Base-by-base conservation (phyloP, 2,888 invertebrate genomes). In the Minunthozetes semirufus region DNA sequence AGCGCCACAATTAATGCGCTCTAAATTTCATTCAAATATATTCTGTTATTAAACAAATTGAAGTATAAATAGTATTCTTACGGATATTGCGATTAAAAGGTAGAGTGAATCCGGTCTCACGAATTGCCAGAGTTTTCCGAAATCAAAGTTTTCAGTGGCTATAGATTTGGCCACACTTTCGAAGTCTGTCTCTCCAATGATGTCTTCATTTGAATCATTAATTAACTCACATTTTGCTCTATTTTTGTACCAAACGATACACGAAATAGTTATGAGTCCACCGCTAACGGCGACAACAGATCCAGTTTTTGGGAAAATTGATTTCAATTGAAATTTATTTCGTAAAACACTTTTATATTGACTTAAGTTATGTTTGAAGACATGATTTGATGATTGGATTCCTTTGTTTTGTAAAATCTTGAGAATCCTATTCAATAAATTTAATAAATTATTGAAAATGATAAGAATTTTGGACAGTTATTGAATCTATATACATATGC, bases 1-100 rank as follows among this genome's bases (percentile, higher is more conserved):
- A 91, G 85, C 17, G 95, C 94, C 33, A 94, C 94, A 73, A 89
- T 87, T 75, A 95, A 83, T 4, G 95, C 94, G 76, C 93, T 92
- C 94, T 94, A 84, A 75, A 87, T 87, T 79, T 78, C n/a, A 72
- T 53, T 66, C 17, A 27, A 22, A 33, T 33, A 33, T 33, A 33
- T 33, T 33, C 33, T 50, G 56, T 33, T 33, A 50, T 71, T 46
- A 46, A 15, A 46, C 46, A 46, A 46, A 8, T 11, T 11, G 9
- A 46, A 46, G 9, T 11, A 46, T 11, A 46, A 11, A 29, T 33
- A 33, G 15, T n/a, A 42, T 33, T 86, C 89, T 88, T 84, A 94
- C 94, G 80, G 87, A 86, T 80, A 94, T 86, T 76, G 94, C 93
- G 74, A 89, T 88, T 8, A 89, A 80, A 73, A 94, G 86, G 78